Evolutionary conservation across 1,140 invertebrate genomes (phyloP).

Genomic region (Kradibia gibbosae): DNA sequence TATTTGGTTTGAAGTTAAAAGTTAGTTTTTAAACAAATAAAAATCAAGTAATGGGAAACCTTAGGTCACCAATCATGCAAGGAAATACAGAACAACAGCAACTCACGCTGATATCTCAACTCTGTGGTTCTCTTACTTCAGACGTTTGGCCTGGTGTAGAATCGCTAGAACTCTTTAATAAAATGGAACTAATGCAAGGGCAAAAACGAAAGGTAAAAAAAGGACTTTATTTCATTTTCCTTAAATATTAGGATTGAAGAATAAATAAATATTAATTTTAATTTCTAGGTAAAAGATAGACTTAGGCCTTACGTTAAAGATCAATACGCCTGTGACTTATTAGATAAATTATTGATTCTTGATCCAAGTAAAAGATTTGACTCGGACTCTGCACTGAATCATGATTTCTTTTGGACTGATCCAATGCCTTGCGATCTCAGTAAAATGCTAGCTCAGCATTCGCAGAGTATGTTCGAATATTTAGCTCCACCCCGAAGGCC

Average conservation of each 20-base stretch:
- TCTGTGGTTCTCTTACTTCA: constrained; percentile 96
- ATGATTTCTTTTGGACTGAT: constrained; percentile 98
- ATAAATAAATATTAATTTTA: neutral
- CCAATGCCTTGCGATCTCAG: constrained; percentile 94
- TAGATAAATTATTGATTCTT: constrained; percentile 93
- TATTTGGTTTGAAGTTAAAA: neutral
- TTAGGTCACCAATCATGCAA: constrained; percentile 85
- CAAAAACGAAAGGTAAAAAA: constrained; percentile 92
- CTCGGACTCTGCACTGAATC: constrained; percentile 94
- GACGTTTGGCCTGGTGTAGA: constrained; percentile 97
- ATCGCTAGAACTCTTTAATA: constrained; percentile 91
- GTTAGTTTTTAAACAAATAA: neutral
- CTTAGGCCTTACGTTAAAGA: constrained; percentile 95
- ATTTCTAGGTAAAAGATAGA: constrained; percentile 84
- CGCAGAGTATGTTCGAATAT: constrained; percentile 97
- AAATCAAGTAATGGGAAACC: neutral
- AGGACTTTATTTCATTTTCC: neutral
- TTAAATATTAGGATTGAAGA: neutral
- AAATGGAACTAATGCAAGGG: constrained; percentile 91
- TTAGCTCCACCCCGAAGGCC: constrained; percentile 85
- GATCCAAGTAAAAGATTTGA: constrained; percentile 94
- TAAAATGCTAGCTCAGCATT: constrained; percentile 94
- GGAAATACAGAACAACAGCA: constrained; percentile 98
- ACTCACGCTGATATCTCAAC: constrained; percentile 92
- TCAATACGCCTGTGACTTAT: constrained; percentile 90